Evolutionary conservation across 23 tunicate species (phyloP), one percentile per base, ranked within the genome.

Genomic region (Styela plicata): DNA sequence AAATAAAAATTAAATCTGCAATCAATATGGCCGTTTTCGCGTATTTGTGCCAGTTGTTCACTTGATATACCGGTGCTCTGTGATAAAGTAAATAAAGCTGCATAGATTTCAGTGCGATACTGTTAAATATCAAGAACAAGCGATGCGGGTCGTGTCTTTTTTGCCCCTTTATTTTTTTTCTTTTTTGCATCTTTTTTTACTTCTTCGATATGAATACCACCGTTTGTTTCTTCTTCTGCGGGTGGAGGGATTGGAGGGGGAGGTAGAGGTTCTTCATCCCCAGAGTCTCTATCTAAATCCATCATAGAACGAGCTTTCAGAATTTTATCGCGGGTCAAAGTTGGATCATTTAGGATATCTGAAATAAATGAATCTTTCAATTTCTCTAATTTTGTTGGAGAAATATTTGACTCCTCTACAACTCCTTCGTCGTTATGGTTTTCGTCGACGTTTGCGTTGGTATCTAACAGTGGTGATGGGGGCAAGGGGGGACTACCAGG

Each of bases 221-320:
- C 71, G 30, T 29, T 29, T 0, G 17, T 67, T 67, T 67, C 31
- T 22, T 19, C 24, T 29, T 67, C 71, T 67, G 71, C 31, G 30
- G 71, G 71, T 18, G 71, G 71, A 22, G 71, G 71, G 30, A 24
- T 16, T 16, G 71, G 71, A 17, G 31, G 71, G 13, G 57, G 57
- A 44, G 57, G 57, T 7, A 44, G 57, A 44, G 57, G 57, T 44
- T 44, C 57, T 44, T 44, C 57, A 13, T 44, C 13, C 7, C 13
- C 57, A 5, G 57, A 7, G 57, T 67, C 71, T 67, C 31, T 19
- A 29, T 67, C 71, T 25, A 67, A 29, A 25, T 67, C 71, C 71
- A 67, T 67, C 71, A 67, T 67, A 16, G 71, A 67, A 25, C 31
- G 30, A 67, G 71, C 71, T 67, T 67, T 67, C 71, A 1, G 18